Evolutionary conservation across 2,113 vertebrate genomes (phyloP), one percentile per base, ranked within the genome.

Genomic region (Seriola dumerili): DNA sequence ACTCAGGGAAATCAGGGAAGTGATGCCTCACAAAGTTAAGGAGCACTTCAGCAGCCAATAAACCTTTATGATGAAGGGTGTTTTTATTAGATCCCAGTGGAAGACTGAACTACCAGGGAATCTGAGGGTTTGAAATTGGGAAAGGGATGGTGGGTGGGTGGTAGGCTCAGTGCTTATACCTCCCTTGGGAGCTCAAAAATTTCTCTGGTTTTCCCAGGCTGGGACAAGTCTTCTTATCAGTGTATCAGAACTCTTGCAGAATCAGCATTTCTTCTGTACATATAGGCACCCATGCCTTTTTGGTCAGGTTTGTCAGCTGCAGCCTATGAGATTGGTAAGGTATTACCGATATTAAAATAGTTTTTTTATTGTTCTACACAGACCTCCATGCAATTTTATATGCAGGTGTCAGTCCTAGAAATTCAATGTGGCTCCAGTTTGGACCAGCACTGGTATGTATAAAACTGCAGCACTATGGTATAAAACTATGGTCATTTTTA

Each of bases 151-250:
- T 25, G 65, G 19, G 1, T 21, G 40, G 6, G 16, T 29, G 17
- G 59, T 66, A 17, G 32, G 21, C 25, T 76, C 38, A 23, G 38
- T 66, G 48, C n/a, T 63, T 52, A 75, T 16, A 42, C 48, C 17
- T 81, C 91, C 40, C 61, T 3, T 6, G 84, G 32, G 90, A 90
- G 5, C 46, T 16, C 1, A 46, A 73, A 86, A 21, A 91, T 76
- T 4, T 84, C 34, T 64, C n/a, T 32, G 72, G n/a, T 76, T 91
- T 93, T 94, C 92, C 89, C 86, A 93, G 86, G 71, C 80, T 70
- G 40, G 13, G 55, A 55, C 11, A n/a, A 4, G 21, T 68, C 61
- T 64, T 52, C 4, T 59, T 52, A 38, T 58, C 5, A 29, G 38
- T 48, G 13, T 73, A 62, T 63, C 29, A 29, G 29, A 68, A 19